Evolutionary conservation across 2,113 vertebrate species (phyloP), one percentile per base, ranked within the genome.

Genomic region (Taxidea taxus): DNA sequence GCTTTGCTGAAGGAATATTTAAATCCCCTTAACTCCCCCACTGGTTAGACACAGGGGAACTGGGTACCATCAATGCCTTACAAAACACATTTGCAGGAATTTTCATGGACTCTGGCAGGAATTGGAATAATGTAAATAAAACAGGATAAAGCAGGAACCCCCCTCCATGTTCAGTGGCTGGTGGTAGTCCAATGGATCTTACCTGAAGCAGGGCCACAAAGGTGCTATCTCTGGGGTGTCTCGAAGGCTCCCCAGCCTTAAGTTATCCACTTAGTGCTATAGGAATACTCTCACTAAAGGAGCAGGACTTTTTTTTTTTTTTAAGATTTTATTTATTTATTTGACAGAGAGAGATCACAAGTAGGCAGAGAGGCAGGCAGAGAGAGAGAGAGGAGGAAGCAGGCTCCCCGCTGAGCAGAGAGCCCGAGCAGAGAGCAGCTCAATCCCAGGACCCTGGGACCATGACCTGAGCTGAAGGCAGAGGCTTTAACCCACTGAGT

Each of bases 11-110:
- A 93, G 18, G 31, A 70, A 39, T 91, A 89, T 91, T 87, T 80
- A 86, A 74, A 68, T 72, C 72, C 64, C 42, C 42, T 54, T 4
- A 68, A 39, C 10, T 78, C 74, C 84, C 44, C 21, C 29, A 34
- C 12, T 21, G 23, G 80, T 51, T 56, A 96, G 74, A 62, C 66
- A 74, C 44, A 58, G 3, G 31, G 37, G 58, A 93, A 29, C 80
- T 60, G 62, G 62, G 68, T 37, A 10, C 74, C 80, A 39, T 29
- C 13, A 2, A 20, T 56, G 47, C 66, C 80, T 80, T 78, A 94
- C 60, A 60, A 92, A 96, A 81, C 6, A 87, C 31, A 87, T 81
- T 39, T 84, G 80, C 74, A 92, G 87, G 49, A 90, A 87, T 87
- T 74, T 92, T 29, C 47, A 20, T 62, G 78, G 60, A 49, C 37